Percentiles rank a stretch among this genome's conserved stretches.
Conservation (phyloP, 2,797 vertebrate genomes). For the Chiloscyllium punctatum region DNA sequence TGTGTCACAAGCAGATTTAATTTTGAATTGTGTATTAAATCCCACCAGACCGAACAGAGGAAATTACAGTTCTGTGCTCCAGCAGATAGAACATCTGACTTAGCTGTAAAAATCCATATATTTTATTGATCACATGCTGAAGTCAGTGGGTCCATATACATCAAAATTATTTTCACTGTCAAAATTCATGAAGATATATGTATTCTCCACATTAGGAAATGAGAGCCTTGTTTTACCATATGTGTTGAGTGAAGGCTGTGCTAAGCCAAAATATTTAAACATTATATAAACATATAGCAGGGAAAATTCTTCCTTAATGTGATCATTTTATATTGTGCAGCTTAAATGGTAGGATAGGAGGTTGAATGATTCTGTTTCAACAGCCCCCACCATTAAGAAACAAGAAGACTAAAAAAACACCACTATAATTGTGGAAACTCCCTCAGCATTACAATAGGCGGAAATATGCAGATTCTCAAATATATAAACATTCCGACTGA, state of each 20-base stretch:
- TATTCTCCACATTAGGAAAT: neutral
- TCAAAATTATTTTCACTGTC: neutral
- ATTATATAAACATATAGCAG: neutral
- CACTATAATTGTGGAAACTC: constrained; percentile 17
- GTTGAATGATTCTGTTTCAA: constrained; percentile 25
- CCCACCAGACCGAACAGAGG: neutral
- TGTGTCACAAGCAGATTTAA: neutral
- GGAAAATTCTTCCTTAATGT: constrained; percentile 27
- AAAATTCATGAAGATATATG: neutral
- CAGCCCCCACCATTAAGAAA: neutral
- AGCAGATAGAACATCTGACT: neutral
- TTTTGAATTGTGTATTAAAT: neutral
- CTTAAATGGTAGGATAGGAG: neutral
- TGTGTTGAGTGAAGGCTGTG: neutral
- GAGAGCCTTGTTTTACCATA: neutral
- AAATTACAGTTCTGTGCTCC: neutral
- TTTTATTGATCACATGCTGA: neutral
- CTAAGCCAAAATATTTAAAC: neutral
- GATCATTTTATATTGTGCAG: neutral
- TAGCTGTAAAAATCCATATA: neutral
- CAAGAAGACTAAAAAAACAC: neutral
- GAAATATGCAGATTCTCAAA: constrained; percentile 13
- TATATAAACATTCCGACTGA: constrained; percentile 13
- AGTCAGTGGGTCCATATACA: neutral
- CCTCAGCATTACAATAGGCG: constrained; percentile 5